A percentile compares a stretch with the other conserved stretches of the same genome.
Evolutionary conservation across 2,888 invertebrate genomes (phyloP).

Genomic region (Tholera decimalis): DNA sequence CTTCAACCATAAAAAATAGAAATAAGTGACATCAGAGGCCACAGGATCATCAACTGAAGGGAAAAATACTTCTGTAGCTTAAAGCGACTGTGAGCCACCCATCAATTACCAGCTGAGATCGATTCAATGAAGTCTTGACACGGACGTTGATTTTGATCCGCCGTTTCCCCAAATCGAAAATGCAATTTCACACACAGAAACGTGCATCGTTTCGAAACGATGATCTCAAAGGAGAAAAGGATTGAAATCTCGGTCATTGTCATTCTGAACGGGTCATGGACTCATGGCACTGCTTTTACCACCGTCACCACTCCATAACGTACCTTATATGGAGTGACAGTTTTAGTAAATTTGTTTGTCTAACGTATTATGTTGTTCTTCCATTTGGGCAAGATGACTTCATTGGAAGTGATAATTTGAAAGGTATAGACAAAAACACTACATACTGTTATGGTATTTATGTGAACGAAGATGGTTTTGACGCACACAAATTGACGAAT

Average conservation of each 20-base stretch:
- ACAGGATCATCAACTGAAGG: not conserved
- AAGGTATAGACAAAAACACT: slow-evolving; percentile 28
- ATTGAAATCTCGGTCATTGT: slow-evolving; percentile 70
- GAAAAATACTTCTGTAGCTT: not conserved
- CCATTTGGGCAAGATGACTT: slow-evolving; percentile 57
- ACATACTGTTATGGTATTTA: slow-evolving; percentile 25
- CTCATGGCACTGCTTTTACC: slow-evolving; percentile 62
- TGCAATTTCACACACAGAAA: slow-evolving; percentile 46
- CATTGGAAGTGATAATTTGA: slow-evolving; percentile 51
- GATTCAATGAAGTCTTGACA: slow-evolving; percentile 1
- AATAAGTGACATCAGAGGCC: not conserved
- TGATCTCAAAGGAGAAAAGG: slow-evolving; percentile 75
- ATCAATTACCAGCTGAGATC: not conserved
- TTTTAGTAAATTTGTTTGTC: slow-evolving; percentile 62
- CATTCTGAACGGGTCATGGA: slow-evolving; percentile 62
- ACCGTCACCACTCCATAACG: slow-evolving; percentile 40
- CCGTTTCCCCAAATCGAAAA: slow-evolving; percentile 51
- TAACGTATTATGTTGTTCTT: slow-evolving; percentile 60
- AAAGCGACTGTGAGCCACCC: not conserved
- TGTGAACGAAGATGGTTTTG: slow-evolving; percentile 23
- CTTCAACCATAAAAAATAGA: not conserved
- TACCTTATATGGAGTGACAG: slow-evolving; percentile 58
- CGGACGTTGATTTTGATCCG: slow-evolving; percentile 53
- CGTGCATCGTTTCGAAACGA: slow-evolving; percentile 64
- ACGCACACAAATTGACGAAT: not conserved